A percentile compares a stretch with the other conserved stretches of the same genome.
These are phyloP conservation scores for Morpho achilles DNA, from an alignment of 2,888 invertebrate species.

Conservation along the genomic window DNA sequence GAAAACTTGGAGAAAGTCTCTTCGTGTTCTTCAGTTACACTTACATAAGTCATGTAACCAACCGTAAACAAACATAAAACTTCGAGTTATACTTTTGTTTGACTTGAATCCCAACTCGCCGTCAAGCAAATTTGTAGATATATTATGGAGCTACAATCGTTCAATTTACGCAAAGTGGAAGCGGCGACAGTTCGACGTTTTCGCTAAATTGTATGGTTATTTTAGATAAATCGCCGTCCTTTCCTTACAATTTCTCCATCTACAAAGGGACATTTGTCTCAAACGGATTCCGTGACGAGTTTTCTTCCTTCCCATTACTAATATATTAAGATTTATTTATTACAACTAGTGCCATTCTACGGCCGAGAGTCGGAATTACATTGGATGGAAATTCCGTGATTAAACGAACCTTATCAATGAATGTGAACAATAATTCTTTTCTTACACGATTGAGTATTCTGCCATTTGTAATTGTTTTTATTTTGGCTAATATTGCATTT, in stretches of 20 bases:
- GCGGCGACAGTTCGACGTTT: constrained; percentile 68
- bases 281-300: constrained; percentile 56
- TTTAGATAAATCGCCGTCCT: constrained; percentile 72
- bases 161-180: constrained; percentile 73
- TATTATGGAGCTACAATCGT: constrained; percentile 63
- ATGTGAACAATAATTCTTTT: constrained; percentile 19
- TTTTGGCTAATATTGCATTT: constrained; percentile 17
- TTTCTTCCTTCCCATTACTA: constrained; percentile 46
- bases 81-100: constrained; percentile 64
- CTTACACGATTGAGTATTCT: constrained; percentile 49
- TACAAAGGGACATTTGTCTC: constrained; percentile 69
- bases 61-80: constrained; percentile 63
- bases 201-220: constrained; percentile 71
- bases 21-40: constrained; percentile 43
- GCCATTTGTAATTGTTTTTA: constrained; percentile 29
- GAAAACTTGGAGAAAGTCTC: constrained; percentile 10
- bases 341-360: constrained; percentile 28
- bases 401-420: constrained; percentile 30
- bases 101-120: constrained; percentile 56
- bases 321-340: constrained; percentile 40
- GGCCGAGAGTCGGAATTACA: constrained; percentile 25
- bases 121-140: constrained; percentile 71
- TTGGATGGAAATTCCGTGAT: constrained; percentile 27
- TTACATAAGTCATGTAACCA: constrained; percentile 58
- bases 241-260: constrained; percentile 64